Percentiles rank a stretch among this genome's conserved stretches.
Conservation (phyloP, 2,888 invertebrate genomes). For the Orthonevra nobilis region DNA sequence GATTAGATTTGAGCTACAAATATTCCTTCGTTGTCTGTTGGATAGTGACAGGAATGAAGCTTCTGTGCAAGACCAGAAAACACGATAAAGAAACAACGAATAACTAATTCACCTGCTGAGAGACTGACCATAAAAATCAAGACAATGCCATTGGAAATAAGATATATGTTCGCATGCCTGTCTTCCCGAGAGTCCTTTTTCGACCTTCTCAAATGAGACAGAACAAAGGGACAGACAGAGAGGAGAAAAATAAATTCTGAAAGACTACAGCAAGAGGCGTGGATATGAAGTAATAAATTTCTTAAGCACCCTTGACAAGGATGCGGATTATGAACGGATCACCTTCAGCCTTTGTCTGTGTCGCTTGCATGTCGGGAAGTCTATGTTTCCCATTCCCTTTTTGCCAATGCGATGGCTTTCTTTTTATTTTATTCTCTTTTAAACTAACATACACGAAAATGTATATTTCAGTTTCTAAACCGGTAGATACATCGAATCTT, state of each 20-base stretch:
- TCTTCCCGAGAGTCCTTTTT: slow-evolving; percentile 9
- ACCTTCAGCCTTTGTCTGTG: slow-evolving; percentile 16
- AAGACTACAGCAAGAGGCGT: slow-evolving; percentile 56
- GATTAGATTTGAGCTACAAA: too few species aligned
- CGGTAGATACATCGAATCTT: slow-evolving; percentile 48
- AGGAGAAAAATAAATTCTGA: too few species aligned
- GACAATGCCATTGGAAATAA: slow-evolving; percentile 12
- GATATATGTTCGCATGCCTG: neutral
- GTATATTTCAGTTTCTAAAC: neutral
- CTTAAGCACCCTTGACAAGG: slow-evolving; percentile 30
- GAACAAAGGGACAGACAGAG: neutral
- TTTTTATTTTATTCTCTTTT: slow-evolving; percentile 12
- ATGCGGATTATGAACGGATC: slow-evolving; percentile 24
- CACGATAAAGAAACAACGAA: slow-evolving; percentile 14
- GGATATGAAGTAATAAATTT: slow-evolving; percentile 41
- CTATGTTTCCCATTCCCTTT: too few species aligned
- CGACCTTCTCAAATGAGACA: neutral
- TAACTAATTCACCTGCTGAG: slow-evolving; percentile 54
- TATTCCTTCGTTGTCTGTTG: too few species aligned
- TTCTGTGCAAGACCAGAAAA: slow-evolving; percentile 39
- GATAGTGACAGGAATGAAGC: slow-evolving; percentile 44
- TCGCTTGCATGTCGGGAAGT: too few species aligned
- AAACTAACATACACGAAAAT: neutral
- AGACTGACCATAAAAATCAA: slow-evolving; percentile 19
- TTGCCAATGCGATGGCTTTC: slow-evolving; percentile 11